Conservation (phyloP, 2,113 vertebrate species). For the Scolopax mira region DNA sequence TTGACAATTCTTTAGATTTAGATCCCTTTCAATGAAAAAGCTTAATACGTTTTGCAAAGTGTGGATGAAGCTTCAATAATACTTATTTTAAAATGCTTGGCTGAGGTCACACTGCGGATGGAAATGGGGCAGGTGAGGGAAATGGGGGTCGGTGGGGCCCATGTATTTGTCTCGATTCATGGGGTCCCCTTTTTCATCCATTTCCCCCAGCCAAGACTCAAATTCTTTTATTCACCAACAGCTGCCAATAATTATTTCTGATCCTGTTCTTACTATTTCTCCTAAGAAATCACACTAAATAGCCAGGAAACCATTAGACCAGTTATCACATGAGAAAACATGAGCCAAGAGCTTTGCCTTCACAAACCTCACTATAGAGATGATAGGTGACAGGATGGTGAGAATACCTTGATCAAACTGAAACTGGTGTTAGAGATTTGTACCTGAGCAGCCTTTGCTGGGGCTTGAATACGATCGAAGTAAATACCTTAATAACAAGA, state of each 20-base stretch:
- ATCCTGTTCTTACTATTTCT: not conserved
- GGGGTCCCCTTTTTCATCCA: not conserved
- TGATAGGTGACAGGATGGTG: not conserved
- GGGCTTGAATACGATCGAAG: not conserved
- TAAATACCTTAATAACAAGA: not conserved
- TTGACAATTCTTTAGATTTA: not conserved
- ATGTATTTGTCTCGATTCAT: not conserved
- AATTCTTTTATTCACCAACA: not conserved
- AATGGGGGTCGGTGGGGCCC: not conserved
- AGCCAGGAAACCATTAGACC: not conserved
- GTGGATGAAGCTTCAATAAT: not conserved
- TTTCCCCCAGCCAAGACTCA: not conserved
- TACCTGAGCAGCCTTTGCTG: not conserved
- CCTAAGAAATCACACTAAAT: not conserved
- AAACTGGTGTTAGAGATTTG: not conserved
- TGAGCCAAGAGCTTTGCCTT: not conserved
- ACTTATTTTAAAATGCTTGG: too few relatives aligned
- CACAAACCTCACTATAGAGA: not conserved
- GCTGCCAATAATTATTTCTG: not conserved
- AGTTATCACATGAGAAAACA: not conserved
- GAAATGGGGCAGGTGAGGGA: not conserved
- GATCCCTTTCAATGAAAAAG: not conserved
- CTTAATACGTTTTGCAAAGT: not conserved
- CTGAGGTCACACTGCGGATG: not conserved
- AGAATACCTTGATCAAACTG: not conserved